These are phyloP conservation scores for Lepidiolamprologus cunningtoni DNA, from an alignment of 2,113 vertebrate species.

Conservation along the genomic window DNA sequence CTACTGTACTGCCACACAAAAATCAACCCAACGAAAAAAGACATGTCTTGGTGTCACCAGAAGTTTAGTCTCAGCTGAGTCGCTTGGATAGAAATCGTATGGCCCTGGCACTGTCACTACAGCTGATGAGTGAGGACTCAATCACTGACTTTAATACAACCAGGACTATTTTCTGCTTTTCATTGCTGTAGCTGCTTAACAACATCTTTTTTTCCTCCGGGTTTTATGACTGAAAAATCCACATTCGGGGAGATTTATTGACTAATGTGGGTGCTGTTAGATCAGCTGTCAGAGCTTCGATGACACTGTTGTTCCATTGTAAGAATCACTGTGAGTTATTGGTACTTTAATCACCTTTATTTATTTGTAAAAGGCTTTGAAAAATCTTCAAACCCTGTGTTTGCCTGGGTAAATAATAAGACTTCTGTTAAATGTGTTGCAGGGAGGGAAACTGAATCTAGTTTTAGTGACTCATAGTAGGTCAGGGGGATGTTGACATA, in stretches of 20 bases:
- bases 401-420: not conserved
- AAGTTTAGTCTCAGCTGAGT: not conserved
- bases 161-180: not conserved
- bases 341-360: not conserved
- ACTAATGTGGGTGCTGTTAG: not conserved
- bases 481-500: slow-evolving; percentile 43
- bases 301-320: not conserved
- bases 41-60: not conserved
- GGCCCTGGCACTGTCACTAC: not conserved
- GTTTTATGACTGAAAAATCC: not conserved
- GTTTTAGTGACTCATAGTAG: slow-evolving; percentile 57
- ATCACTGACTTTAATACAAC: not conserved
- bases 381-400: not conserved
- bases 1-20: not conserved
- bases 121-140: not conserved
- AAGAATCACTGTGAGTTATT: not conserved
- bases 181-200: not conserved
- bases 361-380: not conserved
- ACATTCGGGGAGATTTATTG: not conserved
- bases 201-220: not conserved
- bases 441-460: not conserved
- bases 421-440: not conserved
- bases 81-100: not conserved
- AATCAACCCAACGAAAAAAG: not conserved
- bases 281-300: not conserved